Percentiles rank a stretch among this genome's conserved stretches.
These are phyloP conservation scores for Nylanderia fulva DNA, from an alignment of 1,140 invertebrate genomes.

Conservation along the genomic window DNA sequence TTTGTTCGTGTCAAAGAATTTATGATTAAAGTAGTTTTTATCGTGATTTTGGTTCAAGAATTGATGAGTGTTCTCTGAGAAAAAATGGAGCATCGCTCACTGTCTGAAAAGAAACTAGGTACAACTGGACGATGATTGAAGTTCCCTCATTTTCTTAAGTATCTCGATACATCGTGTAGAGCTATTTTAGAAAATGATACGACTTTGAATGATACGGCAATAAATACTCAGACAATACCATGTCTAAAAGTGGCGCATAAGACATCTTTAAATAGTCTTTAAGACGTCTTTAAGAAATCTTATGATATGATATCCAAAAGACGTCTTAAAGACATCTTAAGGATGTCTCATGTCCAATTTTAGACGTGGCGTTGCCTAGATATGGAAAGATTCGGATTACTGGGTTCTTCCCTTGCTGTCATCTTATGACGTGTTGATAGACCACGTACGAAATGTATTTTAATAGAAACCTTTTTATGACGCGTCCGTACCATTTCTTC, in stretches of 20 bases:
- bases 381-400: neutral
- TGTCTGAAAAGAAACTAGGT: slow-evolving; percentile 30
- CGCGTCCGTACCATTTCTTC: neutral
- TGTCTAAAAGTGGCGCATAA: no score
- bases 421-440: slow-evolving; percentile 42
- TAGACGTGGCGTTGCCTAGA: no score
- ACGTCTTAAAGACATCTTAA: no score
- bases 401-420: neutral
- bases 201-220: no score
- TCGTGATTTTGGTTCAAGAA: neutral
- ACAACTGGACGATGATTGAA: slow-evolving; percentile 45
- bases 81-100: slow-evolving; percentile 1
- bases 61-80: neutral
- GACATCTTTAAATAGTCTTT: no score
- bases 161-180: slow-evolving; percentile 56
- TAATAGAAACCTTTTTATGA: slow-evolving; percentile 57
- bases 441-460: slow-evolving; percentile 60
- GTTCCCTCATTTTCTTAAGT: slow-evolving; percentile 74
- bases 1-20: slow-evolving; percentile 3
- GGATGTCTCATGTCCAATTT: no score
- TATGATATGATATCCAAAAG: no score
- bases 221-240: no score
- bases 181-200: slow-evolving; percentile 15
- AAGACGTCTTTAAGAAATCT: no score
- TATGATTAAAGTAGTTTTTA: slow-evolving; percentile 45